phyloP scores from a whole-genome alignment of 2,797 vertebrate genomes.

The Pelobates cultripes region DNA sequence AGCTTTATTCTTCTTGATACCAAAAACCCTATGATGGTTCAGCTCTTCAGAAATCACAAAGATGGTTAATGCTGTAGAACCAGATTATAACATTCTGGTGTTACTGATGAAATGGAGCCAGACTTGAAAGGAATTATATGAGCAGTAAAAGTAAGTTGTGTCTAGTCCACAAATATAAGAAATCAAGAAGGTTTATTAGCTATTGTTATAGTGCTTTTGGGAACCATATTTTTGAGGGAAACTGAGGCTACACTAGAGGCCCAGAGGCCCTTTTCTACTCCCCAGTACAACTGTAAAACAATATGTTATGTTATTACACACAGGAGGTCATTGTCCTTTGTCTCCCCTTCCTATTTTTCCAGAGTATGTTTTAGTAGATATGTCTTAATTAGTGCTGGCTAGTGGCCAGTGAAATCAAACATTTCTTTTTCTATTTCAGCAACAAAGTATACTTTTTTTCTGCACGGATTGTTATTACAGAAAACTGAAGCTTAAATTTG shows the following conservation, averaged over 20 bases:
- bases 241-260: slow-evolving; percentile 8
- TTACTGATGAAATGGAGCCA: slow-evolving; percentile 2
- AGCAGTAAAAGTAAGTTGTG: slow-evolving; percentile 20
- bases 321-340: background rate
- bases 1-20: background rate
- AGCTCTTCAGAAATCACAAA: slow-evolving; percentile 20
- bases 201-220: slow-evolving; percentile 28
- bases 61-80: slow-evolving; percentile 1
- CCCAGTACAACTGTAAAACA: slow-evolving; percentile 11
- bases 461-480: no score
- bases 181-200: slow-evolving; percentile 11
- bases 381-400: background rate
- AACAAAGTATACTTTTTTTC: background rate
- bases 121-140: background rate
- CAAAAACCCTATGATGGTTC: slow-evolving; percentile 11
- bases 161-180: background rate
- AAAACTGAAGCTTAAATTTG: no score
- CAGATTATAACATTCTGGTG: background rate
- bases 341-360: background rate
- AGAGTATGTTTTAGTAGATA: background rate
- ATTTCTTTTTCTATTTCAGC: background rate
- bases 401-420: background rate
- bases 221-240: slow-evolving; percentile 24
- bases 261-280: slow-evolving; percentile 12
- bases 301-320: background rate